Conservation (phyloP, 2,888 invertebrate species). For the Agonopterix subpropinquella region DNA sequence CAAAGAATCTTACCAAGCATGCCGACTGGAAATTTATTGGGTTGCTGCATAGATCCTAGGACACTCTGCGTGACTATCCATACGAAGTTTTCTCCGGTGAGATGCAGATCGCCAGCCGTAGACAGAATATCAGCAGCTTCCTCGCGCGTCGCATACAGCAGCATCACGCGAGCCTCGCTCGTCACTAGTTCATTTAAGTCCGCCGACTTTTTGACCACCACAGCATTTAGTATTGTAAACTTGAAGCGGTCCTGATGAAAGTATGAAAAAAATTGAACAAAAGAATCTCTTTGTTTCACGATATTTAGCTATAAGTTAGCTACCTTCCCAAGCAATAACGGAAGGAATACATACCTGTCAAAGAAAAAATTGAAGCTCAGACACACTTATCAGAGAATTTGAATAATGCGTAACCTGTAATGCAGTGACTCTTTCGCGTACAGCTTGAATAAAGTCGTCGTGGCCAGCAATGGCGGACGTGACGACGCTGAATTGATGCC, state of each 20-base stretch:
- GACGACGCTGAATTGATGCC: constrained; percentile 96
- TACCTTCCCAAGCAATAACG: too few species aligned
- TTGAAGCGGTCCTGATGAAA: constrained; percentile 63
- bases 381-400: too few species aligned
- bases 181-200: constrained; percentile 89
- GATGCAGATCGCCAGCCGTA: constrained; percentile 83
- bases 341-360: too few species aligned
- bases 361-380: too few species aligned
- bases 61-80: constrained; percentile 98
- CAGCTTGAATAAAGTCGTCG: constrained; percentile 96
- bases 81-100: constrained; percentile 94
- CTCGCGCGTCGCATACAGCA: constrained; percentile 91
- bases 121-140: constrained; percentile 90
- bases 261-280: not conserved
- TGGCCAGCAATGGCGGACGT: constrained; percentile 96
- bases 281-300: too few species aligned
- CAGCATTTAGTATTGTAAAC: constrained; percentile 90
- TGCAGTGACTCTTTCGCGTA: constrained; percentile 89
- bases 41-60: constrained; percentile 84
- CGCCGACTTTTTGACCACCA: constrained; percentile 84
- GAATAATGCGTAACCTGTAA: constrained; percentile 78
- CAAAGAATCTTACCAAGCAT: constrained; percentile 84
- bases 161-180: constrained; percentile 94
- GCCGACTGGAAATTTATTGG: constrained; percentile 88
- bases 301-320: too few species aligned